A percentile compares a stretch with the other conserved stretches of the same genome.
These are phyloP conservation scores for Pogonomyrmex californicus DNA, from an alignment of 1,140 invertebrate genomes.

Conservation along the genomic window DNA sequence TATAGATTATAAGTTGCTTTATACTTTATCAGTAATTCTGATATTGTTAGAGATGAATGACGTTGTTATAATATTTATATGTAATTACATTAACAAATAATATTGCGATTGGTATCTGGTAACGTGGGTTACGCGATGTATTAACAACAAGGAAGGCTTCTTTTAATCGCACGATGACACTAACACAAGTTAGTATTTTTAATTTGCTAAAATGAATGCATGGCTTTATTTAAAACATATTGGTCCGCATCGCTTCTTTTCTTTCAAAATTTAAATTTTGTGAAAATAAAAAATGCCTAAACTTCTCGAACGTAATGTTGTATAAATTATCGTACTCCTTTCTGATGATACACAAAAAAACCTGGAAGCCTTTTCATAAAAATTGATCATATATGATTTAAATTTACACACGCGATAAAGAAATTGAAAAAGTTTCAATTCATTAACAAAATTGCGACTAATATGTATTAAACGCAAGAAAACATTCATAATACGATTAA, in stretches of 20 bases:
- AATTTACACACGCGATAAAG: background rate
- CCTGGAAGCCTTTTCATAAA: background rate
- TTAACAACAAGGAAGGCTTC: background rate
- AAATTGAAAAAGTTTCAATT: background rate
- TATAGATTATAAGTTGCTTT: background rate
- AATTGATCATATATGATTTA: background rate
- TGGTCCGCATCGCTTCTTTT: background rate
- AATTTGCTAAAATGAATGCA: background rate
- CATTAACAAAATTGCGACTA: background rate
- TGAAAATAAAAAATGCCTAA: background rate
- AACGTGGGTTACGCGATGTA: background rate
- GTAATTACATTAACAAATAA: constrained; percentile 4
- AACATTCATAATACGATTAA: constrained; percentile 6
- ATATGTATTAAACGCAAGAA: constrained; percentile 23
- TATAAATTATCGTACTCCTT: background rate
- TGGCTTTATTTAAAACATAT: constrained; percentile 8
- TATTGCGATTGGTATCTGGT: background rate
- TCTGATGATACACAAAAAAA: background rate
- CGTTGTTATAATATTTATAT: background rate
- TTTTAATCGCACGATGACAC: background rate
- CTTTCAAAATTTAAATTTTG: constrained; percentile 8
- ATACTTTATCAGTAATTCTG: background rate
- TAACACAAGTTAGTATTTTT: constrained; percentile 1
- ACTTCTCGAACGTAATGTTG: background rate
- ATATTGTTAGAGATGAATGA: background rate